phyloP scores from a whole-genome alignment of 1,140 invertebrate genomes.

The Prorops nasuta region DNA sequence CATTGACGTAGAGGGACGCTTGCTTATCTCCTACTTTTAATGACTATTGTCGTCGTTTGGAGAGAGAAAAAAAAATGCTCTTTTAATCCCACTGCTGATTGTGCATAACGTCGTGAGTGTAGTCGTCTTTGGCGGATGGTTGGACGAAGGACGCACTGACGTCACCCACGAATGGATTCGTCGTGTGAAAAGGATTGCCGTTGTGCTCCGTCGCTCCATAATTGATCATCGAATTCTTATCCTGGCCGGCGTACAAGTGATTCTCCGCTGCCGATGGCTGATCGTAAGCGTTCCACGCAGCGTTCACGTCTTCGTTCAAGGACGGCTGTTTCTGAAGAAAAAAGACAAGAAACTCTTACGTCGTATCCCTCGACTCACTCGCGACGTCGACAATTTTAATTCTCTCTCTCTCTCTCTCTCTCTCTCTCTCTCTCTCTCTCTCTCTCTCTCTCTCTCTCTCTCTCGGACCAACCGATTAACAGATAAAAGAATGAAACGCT shows the following conservation, averaged over 20 bases:
- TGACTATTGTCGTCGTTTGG: not conserved
- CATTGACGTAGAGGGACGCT: no score
- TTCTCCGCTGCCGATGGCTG: conserved; percentile 18
- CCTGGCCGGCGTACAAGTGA: conserved; percentile 23
- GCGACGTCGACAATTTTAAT: not conserved
- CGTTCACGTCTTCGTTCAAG: conserved; percentile 27
- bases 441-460: not conserved
- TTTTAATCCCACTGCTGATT: conserved; percentile 45
- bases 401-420: not conserved
- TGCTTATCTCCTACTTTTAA: no score
- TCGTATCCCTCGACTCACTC: no score
- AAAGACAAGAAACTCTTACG: conserved; percentile 3
- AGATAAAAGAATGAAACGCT: conserved; percentile 16
- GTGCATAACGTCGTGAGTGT: conserved; percentile 45
- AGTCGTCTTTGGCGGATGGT: conserved; percentile 45
- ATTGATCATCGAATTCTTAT: conserved; percentile 33
- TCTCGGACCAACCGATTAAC: no score
- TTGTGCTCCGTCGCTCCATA: conserved; percentile 50
- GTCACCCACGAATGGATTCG: conserved; percentile 47
- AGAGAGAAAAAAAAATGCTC: conserved; percentile 7
- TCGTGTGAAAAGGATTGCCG: conserved; percentile 50
- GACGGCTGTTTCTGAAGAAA: conserved; percentile 47
- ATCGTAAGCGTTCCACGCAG: conserved; percentile 38
- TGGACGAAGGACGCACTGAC: conserved; percentile 44
- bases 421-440: not conserved